Evolutionary conservation across 1,140 invertebrate species (phyloP), one percentile per base, ranked within the genome.

Genomic region (Orius laevigatus): DNA sequence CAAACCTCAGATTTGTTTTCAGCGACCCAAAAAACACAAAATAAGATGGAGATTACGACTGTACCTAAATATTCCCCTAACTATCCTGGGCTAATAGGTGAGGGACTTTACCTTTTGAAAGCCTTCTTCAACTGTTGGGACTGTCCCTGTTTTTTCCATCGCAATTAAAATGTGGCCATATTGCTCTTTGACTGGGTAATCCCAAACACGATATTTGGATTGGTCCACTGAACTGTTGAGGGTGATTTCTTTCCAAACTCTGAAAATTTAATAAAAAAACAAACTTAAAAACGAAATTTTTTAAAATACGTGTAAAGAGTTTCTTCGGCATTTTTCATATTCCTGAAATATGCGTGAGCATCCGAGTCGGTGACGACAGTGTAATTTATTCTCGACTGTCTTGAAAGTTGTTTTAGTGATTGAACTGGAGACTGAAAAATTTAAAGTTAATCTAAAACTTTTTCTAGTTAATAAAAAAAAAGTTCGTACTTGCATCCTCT

Each of bases 301-400:
- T 10, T 31, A 12, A 31, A 32, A 48, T 46, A 84, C 82, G 79
- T 78, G 59, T 89, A 91, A 8, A 91, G 61, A 3, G 81, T 87
- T 53, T 90, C 84, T 64, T 91, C 87, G 9, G 86, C 86, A 56
- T 78, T 75, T 59, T 89, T 88, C 87, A 91, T 90, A 58, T 90
- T 90, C 50, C 81, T 78, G 62, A 94, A 93, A 61, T 91, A 93
- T 53, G 81, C 72, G 64, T 86, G 81, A 10, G 81, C 76, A 8
- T 75, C 76, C 0, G 84, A 87, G 14, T 78, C 74, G 47, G 75
- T 69, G 0, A 90, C 75, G 0, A 93, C 89, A 0, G 91, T 94
- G 63, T 95, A 97, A 62, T 90, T 88, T 50, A 93, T 89, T 40
- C 85, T 72, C 0, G 84, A 86, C 57, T 92, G 87, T 18, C 81